These are phyloP conservation scores for Leptoclinus maculatus DNA, from an alignment of 2,797 vertebrate genomes.

Conservation along the genomic window DNA sequence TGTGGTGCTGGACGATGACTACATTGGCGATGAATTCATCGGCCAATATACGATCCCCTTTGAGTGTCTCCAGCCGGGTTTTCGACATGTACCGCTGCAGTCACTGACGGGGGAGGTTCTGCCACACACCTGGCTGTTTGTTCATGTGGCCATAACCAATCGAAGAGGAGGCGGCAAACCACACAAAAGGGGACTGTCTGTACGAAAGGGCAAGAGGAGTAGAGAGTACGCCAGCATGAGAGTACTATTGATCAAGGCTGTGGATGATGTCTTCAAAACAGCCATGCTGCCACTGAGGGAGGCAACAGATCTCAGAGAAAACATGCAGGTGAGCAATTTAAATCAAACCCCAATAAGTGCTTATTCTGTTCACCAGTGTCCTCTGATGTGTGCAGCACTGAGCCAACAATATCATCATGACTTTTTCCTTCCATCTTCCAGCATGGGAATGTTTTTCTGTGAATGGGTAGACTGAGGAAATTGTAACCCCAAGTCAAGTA, in stretches of 20 bases:
- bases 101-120: conserved; percentile 94
- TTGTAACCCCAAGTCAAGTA: conserved; percentile 34
- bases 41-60: conserved; percentile 98
- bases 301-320: conserved; percentile 97
- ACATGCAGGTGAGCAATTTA: conserved; percentile 93
- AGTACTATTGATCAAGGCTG: conserved; percentile 92
- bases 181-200: conserved; percentile 96
- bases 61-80: conserved; percentile 98
- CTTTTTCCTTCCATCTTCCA: neutral
- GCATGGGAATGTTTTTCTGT: conserved; percentile 44
- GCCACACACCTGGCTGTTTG: conserved; percentile 93
- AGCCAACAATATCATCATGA: neutral
- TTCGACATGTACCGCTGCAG: conserved; percentile 95
- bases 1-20: conserved; percentile 97
- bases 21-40: conserved; percentile 98
- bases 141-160: conserved; percentile 98
- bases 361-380: neutral
- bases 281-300: conserved; percentile 92
- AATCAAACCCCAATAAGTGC: neutral
- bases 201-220: conserved; percentile 94
- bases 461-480: conserved; percentile 15
- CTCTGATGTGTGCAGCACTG: neutral
- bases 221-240: conserved; percentile 97
- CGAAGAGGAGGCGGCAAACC: conserved; percentile 97
- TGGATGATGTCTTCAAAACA: conserved; percentile 98